These are phyloP conservation scores for Dryocosmus kuriphilus DNA, from an alignment of 2,888 invertebrate species.

Conservation along the genomic window DNA sequence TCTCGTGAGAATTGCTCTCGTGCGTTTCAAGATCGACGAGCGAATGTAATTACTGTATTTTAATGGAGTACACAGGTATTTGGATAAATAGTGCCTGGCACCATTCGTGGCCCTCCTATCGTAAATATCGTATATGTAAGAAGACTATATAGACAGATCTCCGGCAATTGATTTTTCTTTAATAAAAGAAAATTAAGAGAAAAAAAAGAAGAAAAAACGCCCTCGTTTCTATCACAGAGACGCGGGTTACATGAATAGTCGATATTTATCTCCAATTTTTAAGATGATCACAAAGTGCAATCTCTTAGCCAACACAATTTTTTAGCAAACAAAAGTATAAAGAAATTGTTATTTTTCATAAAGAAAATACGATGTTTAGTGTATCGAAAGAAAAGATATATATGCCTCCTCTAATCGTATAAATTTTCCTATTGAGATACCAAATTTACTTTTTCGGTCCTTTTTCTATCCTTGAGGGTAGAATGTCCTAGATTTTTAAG, in stretches of 20 bases:
- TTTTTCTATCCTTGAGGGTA: background rate
- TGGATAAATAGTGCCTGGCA: constrained; percentile 77
- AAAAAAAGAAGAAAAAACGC: background rate
- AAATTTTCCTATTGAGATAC: constrained; percentile 68
- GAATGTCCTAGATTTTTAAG: constrained; percentile 19
- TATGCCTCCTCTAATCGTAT: constrained; percentile 73
- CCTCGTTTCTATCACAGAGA: background rate
- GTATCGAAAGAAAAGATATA: constrained; percentile 53
- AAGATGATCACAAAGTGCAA: constrained; percentile 77
- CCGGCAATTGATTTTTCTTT: constrained; percentile 35
- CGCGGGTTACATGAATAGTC: constrained; percentile 41
- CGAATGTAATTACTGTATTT: constrained; percentile 60
- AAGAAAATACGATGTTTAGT: constrained; percentile 59
- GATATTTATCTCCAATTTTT: constrained; percentile 72
- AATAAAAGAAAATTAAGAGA: constrained; percentile 39
- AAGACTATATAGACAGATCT: constrained; percentile 40
- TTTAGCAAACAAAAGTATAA: constrained; percentile 74
- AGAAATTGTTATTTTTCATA: constrained; percentile 78
- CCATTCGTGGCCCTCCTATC: constrained; percentile 77
- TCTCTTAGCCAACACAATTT: constrained; percentile 76
- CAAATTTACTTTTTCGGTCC: constrained; percentile 27
- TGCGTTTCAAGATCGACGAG: constrained; percentile 60
- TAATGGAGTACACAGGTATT: constrained; percentile 75
- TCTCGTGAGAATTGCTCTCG: constrained; percentile 68
- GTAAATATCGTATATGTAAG: constrained; percentile 55